Conservation (phyloP, 2,888 invertebrate species). For the Piscicola geometra region DNA sequence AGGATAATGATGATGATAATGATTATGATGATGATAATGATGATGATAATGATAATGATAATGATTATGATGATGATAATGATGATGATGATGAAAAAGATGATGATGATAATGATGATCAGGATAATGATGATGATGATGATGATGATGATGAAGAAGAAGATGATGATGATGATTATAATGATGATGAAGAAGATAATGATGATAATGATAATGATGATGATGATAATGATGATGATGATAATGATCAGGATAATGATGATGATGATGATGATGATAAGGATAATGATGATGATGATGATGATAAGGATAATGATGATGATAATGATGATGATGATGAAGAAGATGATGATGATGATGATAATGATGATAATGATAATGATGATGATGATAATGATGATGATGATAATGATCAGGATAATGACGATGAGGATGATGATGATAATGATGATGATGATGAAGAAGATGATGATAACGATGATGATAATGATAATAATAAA, state of each 20-base stretch:
- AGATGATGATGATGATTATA: background rate
- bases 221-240: background rate
- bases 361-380: too few species aligned
- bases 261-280: conserved; percentile 9
- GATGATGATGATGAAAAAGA: background rate
- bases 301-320: background rate
- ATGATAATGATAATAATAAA: too few species aligned
- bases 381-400: too few species aligned
- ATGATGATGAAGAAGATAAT: conserved; percentile 11
- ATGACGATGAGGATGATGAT: too few species aligned
- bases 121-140: background rate
- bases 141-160: background rate
- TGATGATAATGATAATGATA: too few species aligned
- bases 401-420: too few species aligned
- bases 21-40: too few species aligned
- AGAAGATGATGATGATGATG: background rate
- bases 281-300: background rate
- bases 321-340: background rate
- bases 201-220: background rate
- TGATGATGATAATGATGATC: background rate
- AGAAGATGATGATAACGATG: too few species aligned
- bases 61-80: too few species aligned
- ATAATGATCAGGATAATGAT: conserved; percentile 22
- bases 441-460: too few species aligned
- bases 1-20: too few species aligned